A percentile compares a stretch with the other conserved stretches of the same genome.
Conservation (phyloP, 2,113 vertebrate genomes). For the Sardina pilchardus region DNA sequence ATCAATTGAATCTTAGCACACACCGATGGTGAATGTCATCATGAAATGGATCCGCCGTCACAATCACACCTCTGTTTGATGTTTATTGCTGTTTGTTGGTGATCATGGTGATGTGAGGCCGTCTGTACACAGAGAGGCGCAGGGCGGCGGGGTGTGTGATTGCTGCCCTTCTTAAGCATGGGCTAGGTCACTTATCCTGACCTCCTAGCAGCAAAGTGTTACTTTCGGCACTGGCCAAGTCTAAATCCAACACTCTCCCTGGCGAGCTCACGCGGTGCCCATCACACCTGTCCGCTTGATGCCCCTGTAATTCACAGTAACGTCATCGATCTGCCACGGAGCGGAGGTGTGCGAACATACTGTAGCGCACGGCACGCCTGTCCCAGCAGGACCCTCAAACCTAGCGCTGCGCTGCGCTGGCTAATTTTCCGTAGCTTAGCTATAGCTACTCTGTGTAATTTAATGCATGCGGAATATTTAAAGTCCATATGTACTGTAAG, state of each 20-base stretch:
- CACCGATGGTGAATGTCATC: neutral
- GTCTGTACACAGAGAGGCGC: neutral
- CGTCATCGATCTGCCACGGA: neutral
- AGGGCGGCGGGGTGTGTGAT: neutral
- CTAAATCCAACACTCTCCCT: neutral
- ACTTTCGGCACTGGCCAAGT: neutral
- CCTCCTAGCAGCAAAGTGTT: neutral
- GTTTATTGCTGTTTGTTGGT: slow-evolving; percentile 1
- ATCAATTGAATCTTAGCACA: neutral
- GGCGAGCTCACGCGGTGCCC: neutral
- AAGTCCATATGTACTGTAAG: neutral
- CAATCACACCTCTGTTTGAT: neutral
- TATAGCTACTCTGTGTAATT: neutral
- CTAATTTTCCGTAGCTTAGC: neutral
- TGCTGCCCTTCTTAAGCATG: neutral
- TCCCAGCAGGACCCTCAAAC: neutral
- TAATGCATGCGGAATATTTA: neutral
- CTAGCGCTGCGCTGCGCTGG: neutral
- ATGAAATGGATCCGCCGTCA: neutral
- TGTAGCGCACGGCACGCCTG: neutral
- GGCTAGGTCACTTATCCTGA: neutral
- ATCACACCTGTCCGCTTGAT: neutral
- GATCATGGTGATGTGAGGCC: slow-evolving; percentile 1
- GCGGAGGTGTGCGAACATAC: neutral
- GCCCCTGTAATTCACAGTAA: neutral